phyloP scores from a whole-genome alignment of 1,140 invertebrate species.

The Epicauta chinensis region DNA sequence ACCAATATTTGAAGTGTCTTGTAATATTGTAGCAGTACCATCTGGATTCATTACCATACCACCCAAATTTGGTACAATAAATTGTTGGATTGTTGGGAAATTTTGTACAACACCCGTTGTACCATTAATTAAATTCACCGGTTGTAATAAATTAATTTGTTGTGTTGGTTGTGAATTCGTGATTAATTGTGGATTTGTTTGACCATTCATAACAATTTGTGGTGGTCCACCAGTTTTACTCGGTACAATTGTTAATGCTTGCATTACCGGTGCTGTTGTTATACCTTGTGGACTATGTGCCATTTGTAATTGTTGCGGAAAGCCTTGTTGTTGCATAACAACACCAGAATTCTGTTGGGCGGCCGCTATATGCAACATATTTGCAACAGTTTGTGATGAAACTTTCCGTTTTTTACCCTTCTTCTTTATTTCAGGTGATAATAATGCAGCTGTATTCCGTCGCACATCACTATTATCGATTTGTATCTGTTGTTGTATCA shows the following conservation, averaged over 20 bases:
- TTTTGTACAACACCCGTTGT: conserved; percentile 66
- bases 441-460: conserved; percentile 43
- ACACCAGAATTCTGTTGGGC: conserved; percentile 44
- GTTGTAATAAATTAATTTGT: conserved; percentile 72
- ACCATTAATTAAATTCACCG: conserved; percentile 71
- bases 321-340: conserved; percentile 48
- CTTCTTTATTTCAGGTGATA: conserved; percentile 67
- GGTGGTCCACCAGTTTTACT: conserved; percentile 64
- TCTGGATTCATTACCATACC: conserved; percentile 43
- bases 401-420: conserved; percentile 68
- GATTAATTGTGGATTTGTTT: conserved; percentile 59
- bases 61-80: conserved; percentile 72
- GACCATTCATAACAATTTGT: conserved; percentile 66
- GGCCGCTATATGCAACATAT: conserved; percentile 66
- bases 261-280: conserved; percentile 57
- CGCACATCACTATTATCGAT: conserved; percentile 45
- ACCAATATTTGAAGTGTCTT: conserved; percentile 58
- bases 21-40: conserved; percentile 64
- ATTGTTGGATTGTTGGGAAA: conserved; percentile 73
- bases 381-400: conserved; percentile 62
- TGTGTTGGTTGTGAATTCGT: conserved; percentile 63
- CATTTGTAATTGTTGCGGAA: conserved; percentile 58
- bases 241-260: conserved; percentile 68
- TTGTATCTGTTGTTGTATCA: conserved; percentile 52
- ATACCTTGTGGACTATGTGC: conserved; percentile 53